Evolutionary conservation across 2,113 vertebrate species (phyloP).

Genomic region (Cyanoramphus novaezelandiae): DNA sequence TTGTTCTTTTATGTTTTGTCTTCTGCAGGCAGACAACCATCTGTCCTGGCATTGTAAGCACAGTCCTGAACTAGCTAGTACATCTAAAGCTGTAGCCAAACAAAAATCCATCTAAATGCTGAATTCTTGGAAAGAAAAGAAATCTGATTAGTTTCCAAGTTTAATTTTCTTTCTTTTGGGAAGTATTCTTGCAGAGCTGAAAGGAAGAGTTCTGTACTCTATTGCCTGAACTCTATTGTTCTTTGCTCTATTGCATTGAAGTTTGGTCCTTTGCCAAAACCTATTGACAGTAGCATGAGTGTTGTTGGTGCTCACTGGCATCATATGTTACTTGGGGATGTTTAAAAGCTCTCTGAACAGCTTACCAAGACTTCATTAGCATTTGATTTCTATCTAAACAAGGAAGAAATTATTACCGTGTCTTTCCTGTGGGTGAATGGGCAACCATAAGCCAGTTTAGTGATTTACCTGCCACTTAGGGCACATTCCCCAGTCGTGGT

Average conservation of each 20-base stretch:
- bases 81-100: neutral
- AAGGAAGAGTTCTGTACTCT: neutral
- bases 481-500: neutral
- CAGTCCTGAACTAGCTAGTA: neutral
- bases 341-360: constrained; percentile 21
- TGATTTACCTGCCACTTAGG: neutral
- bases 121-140: neutral
- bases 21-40: neutral
- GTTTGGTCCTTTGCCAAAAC: neutral
- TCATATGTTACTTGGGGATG: neutral
- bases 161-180: neutral
- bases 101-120: neutral
- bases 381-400: neutral
- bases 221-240: neutral
- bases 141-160: neutral
- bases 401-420: neutral
- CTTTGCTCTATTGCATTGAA: neutral
- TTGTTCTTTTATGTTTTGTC: neutral
- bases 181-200: neutral
- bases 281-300: neutral
- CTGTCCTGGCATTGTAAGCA: neutral
- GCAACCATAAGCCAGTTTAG: neutral
- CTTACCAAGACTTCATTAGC: neutral
- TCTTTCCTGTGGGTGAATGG: neutral
- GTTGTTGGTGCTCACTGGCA: neutral